Evolutionary conservation across 2,888 invertebrate genomes (phyloP).

Genomic region (Microctonus brassicae): DNA sequence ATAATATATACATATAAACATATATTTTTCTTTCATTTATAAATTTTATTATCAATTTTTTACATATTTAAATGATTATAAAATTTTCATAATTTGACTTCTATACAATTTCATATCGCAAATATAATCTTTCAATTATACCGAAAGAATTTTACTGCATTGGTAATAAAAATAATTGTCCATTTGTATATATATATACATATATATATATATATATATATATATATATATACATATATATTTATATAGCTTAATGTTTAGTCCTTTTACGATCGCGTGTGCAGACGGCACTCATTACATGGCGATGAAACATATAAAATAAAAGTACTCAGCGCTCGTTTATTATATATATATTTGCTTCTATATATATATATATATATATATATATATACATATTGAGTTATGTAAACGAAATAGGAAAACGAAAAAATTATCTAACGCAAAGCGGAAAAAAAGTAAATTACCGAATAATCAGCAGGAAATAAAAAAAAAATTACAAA

Average conservation of each 20-base stretch:
- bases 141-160: slow-evolving; percentile 7
- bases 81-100: neutral
- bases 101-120: neutral
- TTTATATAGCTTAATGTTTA: too few species aligned
- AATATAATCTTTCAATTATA: slow-evolving; percentile 14
- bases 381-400: neutral
- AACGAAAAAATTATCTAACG: slow-evolving; percentile 1
- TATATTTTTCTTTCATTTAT: too few species aligned
- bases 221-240: too few species aligned
- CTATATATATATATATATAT: too few species aligned
- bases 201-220: too few species aligned
- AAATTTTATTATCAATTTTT: neutral
- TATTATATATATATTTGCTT: too few species aligned
- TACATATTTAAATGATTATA: neutral
- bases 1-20: too few species aligned
- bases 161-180: neutral
- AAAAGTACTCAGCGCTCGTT: slow-evolving; percentile 6
- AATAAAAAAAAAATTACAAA: too few species aligned
- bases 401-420: neutral
- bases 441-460: neutral
- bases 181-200: neutral
- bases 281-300: slow-evolving; percentile 18
- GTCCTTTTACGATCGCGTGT: slow-evolving; percentile 14
- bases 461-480: neutral
- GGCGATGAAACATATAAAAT: slow-evolving; percentile 17